These are phyloP conservation scores for Caradrina clavipalpis DNA, from an alignment of 2,888 invertebrate species.

Conservation along the genomic window DNA sequence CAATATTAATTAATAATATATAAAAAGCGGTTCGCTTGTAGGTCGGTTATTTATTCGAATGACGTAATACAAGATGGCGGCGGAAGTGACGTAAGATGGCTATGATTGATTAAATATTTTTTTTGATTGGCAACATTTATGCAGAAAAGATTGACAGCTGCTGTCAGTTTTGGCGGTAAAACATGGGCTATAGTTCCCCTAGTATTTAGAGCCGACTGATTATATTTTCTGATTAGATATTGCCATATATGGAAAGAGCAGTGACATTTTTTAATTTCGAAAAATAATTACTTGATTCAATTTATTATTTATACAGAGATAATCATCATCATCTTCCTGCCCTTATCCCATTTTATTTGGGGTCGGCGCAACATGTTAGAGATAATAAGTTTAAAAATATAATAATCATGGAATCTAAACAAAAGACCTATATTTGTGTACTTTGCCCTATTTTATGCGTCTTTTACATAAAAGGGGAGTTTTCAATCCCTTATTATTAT, in stretches of 20 bases:
- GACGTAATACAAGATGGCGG: constrained; percentile 45
- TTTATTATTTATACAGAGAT: constrained; percentile 15
- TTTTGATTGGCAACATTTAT: constrained; percentile 26
- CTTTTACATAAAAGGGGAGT: not conserved
- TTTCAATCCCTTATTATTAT: not conserved
- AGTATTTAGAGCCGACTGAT: not conserved
- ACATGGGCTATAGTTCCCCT: not conserved
- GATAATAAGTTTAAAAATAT: constrained; percentile 1
- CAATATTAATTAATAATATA: constrained; percentile 63
- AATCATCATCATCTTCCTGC: too few species aligned
- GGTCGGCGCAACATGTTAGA: too few species aligned
- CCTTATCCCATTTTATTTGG: too few species aligned
- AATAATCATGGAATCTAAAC: not conserved
- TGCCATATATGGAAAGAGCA: constrained; percentile 3
- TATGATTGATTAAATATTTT: constrained; percentile 49
- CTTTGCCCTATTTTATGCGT: too few species aligned
- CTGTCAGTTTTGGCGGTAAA: not conserved
- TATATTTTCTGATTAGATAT: constrained; percentile 15
- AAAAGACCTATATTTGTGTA: not conserved
- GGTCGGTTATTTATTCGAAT: constrained; percentile 59
- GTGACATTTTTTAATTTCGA: constrained; percentile 27
- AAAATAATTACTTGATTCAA: constrained; percentile 45
- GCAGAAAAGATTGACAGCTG: constrained; percentile 9
- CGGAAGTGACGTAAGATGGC: constrained; percentile 31
- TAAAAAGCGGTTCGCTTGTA: constrained; percentile 52